Evolutionary conservation across 2,113 vertebrate genomes (phyloP).

Genomic region (Vicugna pacos): DNA sequence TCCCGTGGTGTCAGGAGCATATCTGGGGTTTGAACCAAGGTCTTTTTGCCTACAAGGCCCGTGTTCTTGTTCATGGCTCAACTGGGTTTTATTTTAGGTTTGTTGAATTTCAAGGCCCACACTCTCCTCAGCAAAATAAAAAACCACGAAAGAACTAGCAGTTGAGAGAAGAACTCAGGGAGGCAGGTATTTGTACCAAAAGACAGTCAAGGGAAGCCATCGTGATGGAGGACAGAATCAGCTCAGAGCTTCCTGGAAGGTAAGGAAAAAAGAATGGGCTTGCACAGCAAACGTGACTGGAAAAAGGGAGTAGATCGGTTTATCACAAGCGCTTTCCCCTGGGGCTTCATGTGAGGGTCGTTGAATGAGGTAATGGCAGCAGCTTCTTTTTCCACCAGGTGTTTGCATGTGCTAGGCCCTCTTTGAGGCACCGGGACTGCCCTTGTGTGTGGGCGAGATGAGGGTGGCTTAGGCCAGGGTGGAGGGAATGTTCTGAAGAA

Average conservation of each 20-base stretch:
- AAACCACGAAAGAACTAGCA: background rate
- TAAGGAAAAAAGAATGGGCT: background rate
- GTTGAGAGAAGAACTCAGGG: background rate
- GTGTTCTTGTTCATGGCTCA: background rate
- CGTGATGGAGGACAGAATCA: background rate
- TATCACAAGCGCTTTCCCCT: background rate
- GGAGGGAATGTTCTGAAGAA: background rate
- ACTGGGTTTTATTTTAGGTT: background rate
- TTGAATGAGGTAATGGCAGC: background rate
- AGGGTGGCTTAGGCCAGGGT: too few species aligned
- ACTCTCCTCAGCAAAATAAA: background rate
- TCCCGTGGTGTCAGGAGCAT: background rate
- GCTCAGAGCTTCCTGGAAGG: background rate
- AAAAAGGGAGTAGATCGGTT: background rate
- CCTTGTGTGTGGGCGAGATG: background rate
- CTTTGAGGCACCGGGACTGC: background rate
- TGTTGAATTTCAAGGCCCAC: background rate
- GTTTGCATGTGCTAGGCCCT: background rate
- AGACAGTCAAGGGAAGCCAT: background rate
- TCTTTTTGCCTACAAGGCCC: background rate
- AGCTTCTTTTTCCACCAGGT: fast-evolving
- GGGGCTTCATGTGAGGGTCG: background rate
- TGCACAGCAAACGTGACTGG: background rate
- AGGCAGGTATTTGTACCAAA: background rate
- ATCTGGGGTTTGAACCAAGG: background rate